A percentile compares a stretch with the other conserved stretches of the same genome.
Conservation (phyloP, 2,888 invertebrate genomes). For the Unio delphinus region DNA sequence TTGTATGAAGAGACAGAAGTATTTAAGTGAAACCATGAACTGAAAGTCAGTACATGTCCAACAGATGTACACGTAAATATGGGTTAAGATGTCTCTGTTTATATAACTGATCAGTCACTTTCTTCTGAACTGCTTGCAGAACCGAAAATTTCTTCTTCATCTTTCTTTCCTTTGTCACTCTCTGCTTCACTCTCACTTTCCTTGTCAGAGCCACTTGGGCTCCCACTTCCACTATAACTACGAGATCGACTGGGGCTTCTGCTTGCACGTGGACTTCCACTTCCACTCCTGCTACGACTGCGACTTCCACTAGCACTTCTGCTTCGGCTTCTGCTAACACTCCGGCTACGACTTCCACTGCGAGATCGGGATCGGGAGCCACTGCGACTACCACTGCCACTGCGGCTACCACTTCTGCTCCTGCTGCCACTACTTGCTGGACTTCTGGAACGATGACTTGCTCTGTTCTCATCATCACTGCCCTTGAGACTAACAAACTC, state of each 20-base stretch:
- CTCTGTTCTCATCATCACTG: slow-evolving; percentile 46
- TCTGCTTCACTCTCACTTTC: slow-evolving; percentile 57
- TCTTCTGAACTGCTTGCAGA: slow-evolving; percentile 54
- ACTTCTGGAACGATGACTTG: slow-evolving; percentile 28
- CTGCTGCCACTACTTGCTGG: slow-evolving; percentile 27
- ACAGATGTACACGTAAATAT: no score
- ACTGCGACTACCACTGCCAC: slow-evolving; percentile 35
- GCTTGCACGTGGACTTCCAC: slow-evolving; percentile 37
- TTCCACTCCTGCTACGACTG: slow-evolving; percentile 31
- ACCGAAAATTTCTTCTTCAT: slow-evolving; percentile 66
- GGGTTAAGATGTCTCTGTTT: no score
- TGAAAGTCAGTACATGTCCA: no score
- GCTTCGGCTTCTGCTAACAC: slow-evolving; percentile 32
- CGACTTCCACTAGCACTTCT: slow-evolving; percentile 36
- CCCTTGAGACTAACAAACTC: slow-evolving; percentile 42
- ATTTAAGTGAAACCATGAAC: no score
- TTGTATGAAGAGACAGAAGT: no score
- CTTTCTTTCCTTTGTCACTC: slow-evolving; percentile 59
- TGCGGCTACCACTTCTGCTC: slow-evolving; percentile 39
- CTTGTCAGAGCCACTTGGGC: slow-evolving; percentile 39
- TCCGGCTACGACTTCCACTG: slow-evolving; percentile 26
- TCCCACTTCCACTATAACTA: slow-evolving; percentile 38
- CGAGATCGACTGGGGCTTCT: slow-evolving; percentile 23
- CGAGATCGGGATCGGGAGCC: slow-evolving; percentile 14
- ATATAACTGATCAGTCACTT: no score